These are phyloP conservation scores for Ophonus ardosiacus DNA, from an alignment of 2,888 invertebrate species.

Conservation along the genomic window DNA sequence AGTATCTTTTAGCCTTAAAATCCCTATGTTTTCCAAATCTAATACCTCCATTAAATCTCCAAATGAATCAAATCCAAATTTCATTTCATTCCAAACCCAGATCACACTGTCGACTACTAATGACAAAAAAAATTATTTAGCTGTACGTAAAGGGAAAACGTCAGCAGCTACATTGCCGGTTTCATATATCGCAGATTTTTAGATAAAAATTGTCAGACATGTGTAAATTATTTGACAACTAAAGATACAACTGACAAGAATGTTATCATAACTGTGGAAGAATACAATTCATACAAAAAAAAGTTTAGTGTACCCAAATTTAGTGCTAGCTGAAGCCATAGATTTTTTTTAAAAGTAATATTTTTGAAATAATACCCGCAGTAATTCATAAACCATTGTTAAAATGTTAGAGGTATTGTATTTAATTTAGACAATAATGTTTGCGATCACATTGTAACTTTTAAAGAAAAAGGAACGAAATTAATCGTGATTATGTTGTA, in stretches of 20 bases:
- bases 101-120: neutral
- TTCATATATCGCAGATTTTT: neutral
- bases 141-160: neutral
- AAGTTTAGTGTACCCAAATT: neutral
- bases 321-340: neutral
- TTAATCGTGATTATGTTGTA: no score
- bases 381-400: no score
- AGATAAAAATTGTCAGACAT: neutral
- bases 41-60: neutral
- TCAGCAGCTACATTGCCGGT: neutral
- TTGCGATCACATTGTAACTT: no score
- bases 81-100: neutral
- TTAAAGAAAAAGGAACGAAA: no score
- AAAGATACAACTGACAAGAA: neutral
- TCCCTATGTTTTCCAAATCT: neutral
- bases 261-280: neutral
- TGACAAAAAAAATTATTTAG: neutral
- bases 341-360: no score
- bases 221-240: neutral
- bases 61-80: neutral
- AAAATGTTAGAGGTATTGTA: no score
- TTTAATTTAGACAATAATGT: no score
- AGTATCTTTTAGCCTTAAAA: neutral
- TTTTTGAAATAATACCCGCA: no score
- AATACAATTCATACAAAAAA: no score